Conservation (phyloP, 2,797 vertebrate species). For the Erpetoichthys calabaricus region DNA sequence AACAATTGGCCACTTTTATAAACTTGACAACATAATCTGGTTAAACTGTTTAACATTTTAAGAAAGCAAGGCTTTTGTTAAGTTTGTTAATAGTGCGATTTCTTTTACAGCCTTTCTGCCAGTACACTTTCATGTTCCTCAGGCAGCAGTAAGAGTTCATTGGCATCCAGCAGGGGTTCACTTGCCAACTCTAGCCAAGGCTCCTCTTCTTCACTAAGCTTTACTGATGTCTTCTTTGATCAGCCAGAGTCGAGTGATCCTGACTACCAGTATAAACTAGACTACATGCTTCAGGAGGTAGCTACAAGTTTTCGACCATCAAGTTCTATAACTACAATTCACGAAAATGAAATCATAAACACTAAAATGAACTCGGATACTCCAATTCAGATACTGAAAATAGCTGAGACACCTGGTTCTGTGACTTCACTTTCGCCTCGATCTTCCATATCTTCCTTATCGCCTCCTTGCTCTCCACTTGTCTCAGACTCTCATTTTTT, state of each 20-base stretch:
- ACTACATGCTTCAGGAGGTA: slow-evolving; percentile 72
- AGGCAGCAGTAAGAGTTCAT: slow-evolving; percentile 81
- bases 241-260: slow-evolving; percentile 68
- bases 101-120: slow-evolving; percentile 71
- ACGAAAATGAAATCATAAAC: slow-evolving; percentile 75
- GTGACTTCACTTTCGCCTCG: slow-evolving; percentile 82
- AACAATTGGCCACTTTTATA: no score
- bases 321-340: slow-evolving; percentile 88
- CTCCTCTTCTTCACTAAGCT: slow-evolving; percentile 81
- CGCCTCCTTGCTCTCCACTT: slow-evolving; percentile 85
- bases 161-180: slow-evolving; percentile 82
- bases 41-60: no score
- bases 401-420: slow-evolving; percentile 78
- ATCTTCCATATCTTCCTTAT: slow-evolving; percentile 89
- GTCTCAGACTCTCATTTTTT: slow-evolving; percentile 61
- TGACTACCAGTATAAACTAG: slow-evolving; percentile 80
- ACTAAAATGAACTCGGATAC: slow-evolving; percentile 30
- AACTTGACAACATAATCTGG: no score
- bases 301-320: slow-evolving; percentile 67
- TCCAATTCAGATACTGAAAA: slow-evolving; percentile 59
- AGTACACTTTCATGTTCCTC: slow-evolving; percentile 94
- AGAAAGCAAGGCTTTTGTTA: background rate
- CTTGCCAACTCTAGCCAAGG: slow-evolving; percentile 79
- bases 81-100: no score
- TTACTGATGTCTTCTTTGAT: slow-evolving; percentile 82